A percentile compares a stretch with the other conserved stretches of the same genome.
These are phyloP conservation scores for Paramuricea clavata DNA, from an alignment of 92 coral and sea anemone genomes.

Conservation along the genomic window DNA sequence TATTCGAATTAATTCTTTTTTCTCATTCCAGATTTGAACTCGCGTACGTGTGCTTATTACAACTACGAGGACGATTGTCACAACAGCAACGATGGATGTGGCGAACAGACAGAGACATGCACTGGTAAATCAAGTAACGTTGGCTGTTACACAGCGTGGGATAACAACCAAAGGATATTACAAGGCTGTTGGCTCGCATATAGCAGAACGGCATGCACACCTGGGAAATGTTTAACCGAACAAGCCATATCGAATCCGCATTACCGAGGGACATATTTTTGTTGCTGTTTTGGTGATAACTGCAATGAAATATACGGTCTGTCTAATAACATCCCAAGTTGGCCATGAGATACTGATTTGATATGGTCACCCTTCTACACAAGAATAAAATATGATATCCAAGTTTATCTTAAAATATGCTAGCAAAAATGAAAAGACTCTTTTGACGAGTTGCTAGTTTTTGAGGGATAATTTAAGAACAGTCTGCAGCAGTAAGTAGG, in stretches of 20 bases:
- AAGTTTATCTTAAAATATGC: slow-evolving; percentile 3
- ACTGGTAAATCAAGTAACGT: not conserved
- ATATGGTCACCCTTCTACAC: not conserved
- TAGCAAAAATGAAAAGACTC: not conserved
- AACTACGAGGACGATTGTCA: slow-evolving; percentile 28
- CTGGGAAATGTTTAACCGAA: not conserved
- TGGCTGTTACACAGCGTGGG: slow-evolving; percentile 27
- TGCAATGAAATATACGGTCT: slow-evolving; percentile 33
- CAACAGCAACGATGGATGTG: slow-evolving; percentile 37
- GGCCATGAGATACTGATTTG: not conserved
- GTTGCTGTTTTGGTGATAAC: slow-evolving; percentile 42
- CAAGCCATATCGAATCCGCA: not conserved
- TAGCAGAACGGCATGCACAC: not conserved
- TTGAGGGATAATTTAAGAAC: slow-evolving; percentile 2
- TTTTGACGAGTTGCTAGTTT: not conserved
- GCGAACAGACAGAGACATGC: not conserved
- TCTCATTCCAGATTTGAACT: not conserved
- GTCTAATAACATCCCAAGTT: not conserved
- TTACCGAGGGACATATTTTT: not conserved
- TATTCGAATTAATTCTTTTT: not conserved
- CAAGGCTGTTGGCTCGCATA: slow-evolving; percentile 38
- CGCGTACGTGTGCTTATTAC: slow-evolving; percentile 4
- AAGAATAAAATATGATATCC: slow-evolving; percentile 11
- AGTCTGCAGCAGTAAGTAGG: not conserved
- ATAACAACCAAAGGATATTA: not conserved